A percentile compares a stretch with the other conserved stretches of the same genome.
Conservation (phyloP, 2,888 invertebrate genomes). For the Caenorhabditis uteleia region DNA sequence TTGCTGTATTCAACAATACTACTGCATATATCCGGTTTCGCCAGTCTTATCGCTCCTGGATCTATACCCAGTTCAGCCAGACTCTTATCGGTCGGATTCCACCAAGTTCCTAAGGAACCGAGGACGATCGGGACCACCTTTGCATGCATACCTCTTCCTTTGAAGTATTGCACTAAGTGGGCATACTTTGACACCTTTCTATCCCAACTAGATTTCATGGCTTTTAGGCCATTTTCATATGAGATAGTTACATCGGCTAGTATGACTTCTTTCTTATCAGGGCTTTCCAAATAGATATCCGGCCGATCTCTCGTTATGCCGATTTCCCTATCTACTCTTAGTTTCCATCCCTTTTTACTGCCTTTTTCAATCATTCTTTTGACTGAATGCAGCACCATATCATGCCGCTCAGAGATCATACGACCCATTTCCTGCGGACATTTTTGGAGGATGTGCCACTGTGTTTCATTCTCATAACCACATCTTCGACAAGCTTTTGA, state of each 20-base stretch:
- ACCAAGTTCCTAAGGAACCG: slow-evolving; percentile 5
- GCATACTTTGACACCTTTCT: slow-evolving; percentile 7
- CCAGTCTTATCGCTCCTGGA: not conserved
- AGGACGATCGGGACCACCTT: not conserved
- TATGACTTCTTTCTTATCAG: not conserved
- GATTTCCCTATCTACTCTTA: not conserved
- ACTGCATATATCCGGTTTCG: not conserved
- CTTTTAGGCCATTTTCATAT: slow-evolving; percentile 4
- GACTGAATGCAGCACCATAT: not conserved
- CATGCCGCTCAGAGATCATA: slow-evolving; percentile 1
- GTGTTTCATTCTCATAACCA: not conserved
- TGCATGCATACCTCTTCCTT: not conserved
- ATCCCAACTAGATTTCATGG: not conserved
- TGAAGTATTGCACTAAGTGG: not conserved
- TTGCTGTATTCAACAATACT: not conserved
- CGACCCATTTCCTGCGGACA: not conserved
- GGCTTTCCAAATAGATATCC: not conserved
- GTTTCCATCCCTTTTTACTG: not conserved
- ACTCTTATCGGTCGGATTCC: not conserved
- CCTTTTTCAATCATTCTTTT: not conserved
- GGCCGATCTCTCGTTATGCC: not conserved
- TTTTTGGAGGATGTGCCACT: slow-evolving; percentile 3
- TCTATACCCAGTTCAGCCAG: not conserved
- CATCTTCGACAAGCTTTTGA: slow-evolving; percentile 6
- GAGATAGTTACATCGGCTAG: slow-evolving; percentile 7